Base-by-base conservation (phyloP, 2,888 invertebrate genomes). In the Pterostichus madidus region DNA sequence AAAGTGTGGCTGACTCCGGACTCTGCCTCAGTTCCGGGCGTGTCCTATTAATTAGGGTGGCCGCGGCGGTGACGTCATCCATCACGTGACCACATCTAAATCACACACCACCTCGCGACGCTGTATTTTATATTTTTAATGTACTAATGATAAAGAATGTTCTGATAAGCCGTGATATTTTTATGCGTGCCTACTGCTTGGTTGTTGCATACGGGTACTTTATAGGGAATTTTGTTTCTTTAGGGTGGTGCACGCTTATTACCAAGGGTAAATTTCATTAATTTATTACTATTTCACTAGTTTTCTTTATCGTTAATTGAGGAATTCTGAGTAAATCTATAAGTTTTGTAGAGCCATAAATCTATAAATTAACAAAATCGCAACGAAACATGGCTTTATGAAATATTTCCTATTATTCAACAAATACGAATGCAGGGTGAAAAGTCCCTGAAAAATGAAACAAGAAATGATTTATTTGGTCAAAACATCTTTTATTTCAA, bases 41-140 rank as follows among this genome's bases (percentile, higher is more conserved):
- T 71, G 68, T 39, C 17, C 39, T 71, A 71, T 71, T 71, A 71
- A 71, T 71, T 71, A 71, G 68, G 10, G 10, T 13, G 13, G 39
- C 39, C 39, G 39, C 39, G 39, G 39, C 49, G 7, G 68, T 71
- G 46, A 71, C 68, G 68, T 71, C 68, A 64, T 35, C 11, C 24
- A n/a, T 64, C 64, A 64, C 64, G 64, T 64, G 64, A 64, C 64
- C 64, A 64, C 64, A 64, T 35, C 32, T 64, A 64, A 64, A 64
- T 64, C 64, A 64, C 49, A 49, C 49, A 49, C 49, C 49, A 49
- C 49, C 49, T 13, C n/a, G 49, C 49, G n/a, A 49, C 11, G 49
- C n/a, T 49, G 49, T 49, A 49, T 49, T 49, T 49, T 49, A 49
- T 49, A 49, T 49, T 49, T 49, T 49, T 49, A 49, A 49, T 49